These are phyloP conservation scores for Bufo bufo DNA, from an alignment of 2,113 vertebrate species.

Conservation along the genomic window DNA sequence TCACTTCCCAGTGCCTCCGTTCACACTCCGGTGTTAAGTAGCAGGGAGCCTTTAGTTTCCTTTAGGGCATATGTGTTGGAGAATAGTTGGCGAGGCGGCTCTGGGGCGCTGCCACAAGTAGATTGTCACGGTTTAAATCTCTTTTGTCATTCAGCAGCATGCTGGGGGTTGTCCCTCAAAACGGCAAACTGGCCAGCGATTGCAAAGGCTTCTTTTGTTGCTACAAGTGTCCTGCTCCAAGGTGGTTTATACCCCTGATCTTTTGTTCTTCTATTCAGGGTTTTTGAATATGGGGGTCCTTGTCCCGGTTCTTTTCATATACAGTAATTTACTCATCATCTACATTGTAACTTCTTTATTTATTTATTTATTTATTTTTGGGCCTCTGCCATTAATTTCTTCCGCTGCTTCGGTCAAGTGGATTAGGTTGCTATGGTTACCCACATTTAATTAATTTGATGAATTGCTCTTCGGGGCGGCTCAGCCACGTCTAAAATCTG, in stretches of 20 bases:
- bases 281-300: not conserved
- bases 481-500: constrained; percentile 33
- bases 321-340: not conserved
- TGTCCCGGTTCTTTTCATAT: not conserved
- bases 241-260: not conserved
- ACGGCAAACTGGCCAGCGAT: constrained; percentile 37
- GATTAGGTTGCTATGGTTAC: constrained; percentile 52
- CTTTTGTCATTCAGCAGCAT: constrained; percentile 54
- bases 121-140: constrained; percentile 47
- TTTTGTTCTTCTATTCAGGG: constrained; percentile 3
- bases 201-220: constrained; percentile 46
- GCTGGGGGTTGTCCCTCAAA: constrained; percentile 19
- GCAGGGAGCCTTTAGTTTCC: constrained; percentile 45
- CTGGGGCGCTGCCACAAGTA: constrained; percentile 32
- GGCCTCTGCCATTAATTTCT: not conserved
- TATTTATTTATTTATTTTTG: not conserved
- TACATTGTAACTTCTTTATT: not conserved
- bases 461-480: constrained; percentile 19
- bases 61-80: constrained; percentile 41
- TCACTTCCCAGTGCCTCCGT: constrained; percentile 29
- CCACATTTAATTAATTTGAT: constrained; percentile 51
- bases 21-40: constrained; percentile 54
- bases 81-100: constrained; percentile 17
- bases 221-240: not conserved
- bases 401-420: constrained; percentile 2